phyloP scores from a whole-genome alignment of 37 sponge, comb jelly and placozoan species.

The Chondrilla cf. caribensis region DNA sequence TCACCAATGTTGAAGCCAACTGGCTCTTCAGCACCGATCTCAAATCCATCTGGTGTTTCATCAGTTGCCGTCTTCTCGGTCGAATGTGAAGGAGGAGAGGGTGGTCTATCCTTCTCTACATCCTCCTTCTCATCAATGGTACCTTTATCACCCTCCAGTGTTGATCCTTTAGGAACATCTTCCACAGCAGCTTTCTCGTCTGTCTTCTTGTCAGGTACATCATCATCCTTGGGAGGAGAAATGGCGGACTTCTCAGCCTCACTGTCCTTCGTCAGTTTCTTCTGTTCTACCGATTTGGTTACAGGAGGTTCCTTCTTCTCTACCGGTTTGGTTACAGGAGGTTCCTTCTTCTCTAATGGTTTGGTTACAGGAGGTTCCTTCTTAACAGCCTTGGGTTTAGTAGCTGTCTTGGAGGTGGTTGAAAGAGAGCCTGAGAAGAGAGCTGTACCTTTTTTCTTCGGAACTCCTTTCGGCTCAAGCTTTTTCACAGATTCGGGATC shows the following conservation, averaged over 20 bases:
- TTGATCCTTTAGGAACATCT: neutral
- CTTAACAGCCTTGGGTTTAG: neutral
- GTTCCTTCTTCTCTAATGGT: neutral
- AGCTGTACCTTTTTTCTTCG: no score
- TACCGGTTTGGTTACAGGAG: no score
- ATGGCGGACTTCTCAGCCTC: no score
- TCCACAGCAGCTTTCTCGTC: neutral
- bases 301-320: no score
- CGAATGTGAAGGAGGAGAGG: neutral
- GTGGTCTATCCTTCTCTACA: neutral
- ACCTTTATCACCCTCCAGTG: neutral
- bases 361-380: neutral
- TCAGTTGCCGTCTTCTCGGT: neutral
- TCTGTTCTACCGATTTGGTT: no score
- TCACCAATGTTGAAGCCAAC: neutral
- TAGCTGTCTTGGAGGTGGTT: neutral
- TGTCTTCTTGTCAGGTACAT: no score
- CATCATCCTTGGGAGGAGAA: no score
- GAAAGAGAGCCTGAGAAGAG: neutral
- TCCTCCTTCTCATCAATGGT: neutral
- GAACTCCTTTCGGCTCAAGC: neutral
- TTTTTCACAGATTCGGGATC: neutral
- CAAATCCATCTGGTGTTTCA: conserved; percentile 17
- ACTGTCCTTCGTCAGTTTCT: no score
- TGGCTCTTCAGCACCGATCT: conserved; percentile 18